Conservation (phyloP, 92 coral and sea anemone species). For the Galaxea fascicularis region DNA sequence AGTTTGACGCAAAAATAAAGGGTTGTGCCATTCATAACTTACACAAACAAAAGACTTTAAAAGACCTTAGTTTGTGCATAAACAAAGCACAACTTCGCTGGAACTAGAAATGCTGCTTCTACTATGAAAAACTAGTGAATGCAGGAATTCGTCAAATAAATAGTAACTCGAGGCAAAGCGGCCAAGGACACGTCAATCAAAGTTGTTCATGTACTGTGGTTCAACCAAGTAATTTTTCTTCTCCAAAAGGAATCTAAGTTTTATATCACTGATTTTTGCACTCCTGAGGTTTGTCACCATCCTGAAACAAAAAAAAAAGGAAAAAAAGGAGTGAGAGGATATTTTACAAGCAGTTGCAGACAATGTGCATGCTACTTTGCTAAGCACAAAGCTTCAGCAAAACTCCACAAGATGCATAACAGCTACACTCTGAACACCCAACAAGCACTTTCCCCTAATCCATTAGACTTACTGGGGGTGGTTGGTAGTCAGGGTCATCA, state of each 20-base stretch:
- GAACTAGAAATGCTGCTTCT: neutral
- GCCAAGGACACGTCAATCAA: conserved; percentile 18
- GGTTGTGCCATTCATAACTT: neutral
- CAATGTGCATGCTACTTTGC: neutral
- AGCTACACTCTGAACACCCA: no score
- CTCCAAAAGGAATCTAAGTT: neutral
- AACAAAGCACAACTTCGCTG: neutral
- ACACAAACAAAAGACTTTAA: neutral
- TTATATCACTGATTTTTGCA: conserved; percentile 79
- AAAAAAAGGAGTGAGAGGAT: neutral
- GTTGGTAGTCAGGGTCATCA: conserved; percentile 90
- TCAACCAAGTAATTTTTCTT: neutral
- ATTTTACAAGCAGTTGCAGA: no score
- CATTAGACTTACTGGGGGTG: conserved; percentile 63
- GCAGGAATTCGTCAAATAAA: conserved; percentile 22
- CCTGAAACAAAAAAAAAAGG: conserved; percentile 26
- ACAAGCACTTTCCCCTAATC: neutral
- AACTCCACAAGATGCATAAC: no score
- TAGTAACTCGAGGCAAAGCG: neutral
- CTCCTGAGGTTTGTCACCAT: conserved; percentile 84
- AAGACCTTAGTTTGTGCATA: neutral
- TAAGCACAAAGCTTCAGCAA: no score
- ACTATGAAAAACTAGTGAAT: neutral
- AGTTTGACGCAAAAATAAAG: neutral
- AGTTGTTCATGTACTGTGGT: neutral